Conservation (phyloP, 2,797 vertebrate species). For the Esox masquinongy region DNA sequence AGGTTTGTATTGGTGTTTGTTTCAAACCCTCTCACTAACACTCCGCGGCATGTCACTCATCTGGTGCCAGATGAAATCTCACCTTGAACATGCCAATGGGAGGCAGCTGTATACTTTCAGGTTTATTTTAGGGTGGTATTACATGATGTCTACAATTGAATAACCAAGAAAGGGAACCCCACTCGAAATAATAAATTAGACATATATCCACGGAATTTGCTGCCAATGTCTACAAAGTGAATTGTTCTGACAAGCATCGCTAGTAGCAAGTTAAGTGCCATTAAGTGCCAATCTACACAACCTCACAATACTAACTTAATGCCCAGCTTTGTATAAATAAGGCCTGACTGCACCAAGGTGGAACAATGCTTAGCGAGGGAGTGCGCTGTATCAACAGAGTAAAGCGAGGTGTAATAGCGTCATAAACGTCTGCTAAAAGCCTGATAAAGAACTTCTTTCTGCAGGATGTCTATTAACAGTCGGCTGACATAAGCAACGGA, state of each 20-base stretch:
- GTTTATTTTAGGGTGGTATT: no score
- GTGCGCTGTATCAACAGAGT: conserved; percentile 65
- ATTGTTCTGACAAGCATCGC: conserved; percentile 40
- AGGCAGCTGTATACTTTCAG: background rate
- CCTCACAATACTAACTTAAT: conserved; percentile 47
- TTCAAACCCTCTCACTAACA: background rate
- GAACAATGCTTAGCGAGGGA: conserved; percentile 67
- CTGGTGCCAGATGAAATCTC: background rate
- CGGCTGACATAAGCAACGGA: conserved; percentile 60
- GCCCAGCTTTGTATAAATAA: conserved; percentile 54
- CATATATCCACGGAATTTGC: background rate
- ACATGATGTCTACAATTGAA: background rate
- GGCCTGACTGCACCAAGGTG: conserved; percentile 39
- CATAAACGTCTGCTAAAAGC: conserved; percentile 68
- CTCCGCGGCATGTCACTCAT: background rate
- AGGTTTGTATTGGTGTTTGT: conserved; percentile 13
- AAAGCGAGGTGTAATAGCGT: conserved; percentile 57
- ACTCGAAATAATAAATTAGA: background rate
- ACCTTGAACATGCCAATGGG: background rate
- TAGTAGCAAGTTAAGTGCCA: conserved; percentile 30
- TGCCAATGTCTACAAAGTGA: conserved; percentile 11
- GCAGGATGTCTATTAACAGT: conserved; percentile 63
- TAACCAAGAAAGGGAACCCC: background rate
- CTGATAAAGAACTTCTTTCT: conserved; percentile 69
- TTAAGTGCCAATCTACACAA: conserved; percentile 33